A percentile compares a stretch with the other conserved stretches of the same genome.
These are phyloP conservation scores for Neotoma lepida DNA, from an alignment of 2,113 vertebrate genomes.

Conservation along the genomic window DNA sequence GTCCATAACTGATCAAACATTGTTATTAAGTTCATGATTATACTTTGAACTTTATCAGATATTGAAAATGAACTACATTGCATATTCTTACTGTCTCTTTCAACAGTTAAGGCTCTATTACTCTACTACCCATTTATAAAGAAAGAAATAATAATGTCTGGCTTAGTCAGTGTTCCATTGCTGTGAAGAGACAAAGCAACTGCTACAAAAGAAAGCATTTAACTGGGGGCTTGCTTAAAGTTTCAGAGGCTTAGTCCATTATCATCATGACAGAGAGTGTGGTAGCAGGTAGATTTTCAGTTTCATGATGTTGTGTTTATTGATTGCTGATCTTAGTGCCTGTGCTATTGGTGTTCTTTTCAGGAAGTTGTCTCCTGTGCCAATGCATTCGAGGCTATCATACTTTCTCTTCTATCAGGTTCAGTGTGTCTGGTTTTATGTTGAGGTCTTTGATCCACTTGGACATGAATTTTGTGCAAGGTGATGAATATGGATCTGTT, in stretches of 20 bases:
- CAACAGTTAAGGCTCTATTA: not conserved
- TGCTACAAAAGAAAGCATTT: not conserved
- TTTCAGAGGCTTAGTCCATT: not conserved
- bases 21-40: rapidly evolving
- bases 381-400: no score
- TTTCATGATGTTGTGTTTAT: no score
- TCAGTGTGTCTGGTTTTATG: no score
- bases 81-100: not conserved
- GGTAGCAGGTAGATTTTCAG: no score
- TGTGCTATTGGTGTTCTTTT: no score
- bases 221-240: not conserved
- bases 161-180: not conserved
- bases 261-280: not conserved
- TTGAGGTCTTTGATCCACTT: no score
- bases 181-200: not conserved
- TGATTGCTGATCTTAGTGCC: no score
- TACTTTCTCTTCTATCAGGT: no score
- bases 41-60: not conserved
- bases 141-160: not conserved
- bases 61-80: not conserved
- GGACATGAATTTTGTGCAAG: no score
- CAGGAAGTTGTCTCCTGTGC: no score
- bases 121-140: not conserved
- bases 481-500: no score
- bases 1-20: not conserved